These are phyloP conservation scores for Tupiocoris notatus DNA, from an alignment of 2,888 invertebrate species.

Conservation along the genomic window DNA sequence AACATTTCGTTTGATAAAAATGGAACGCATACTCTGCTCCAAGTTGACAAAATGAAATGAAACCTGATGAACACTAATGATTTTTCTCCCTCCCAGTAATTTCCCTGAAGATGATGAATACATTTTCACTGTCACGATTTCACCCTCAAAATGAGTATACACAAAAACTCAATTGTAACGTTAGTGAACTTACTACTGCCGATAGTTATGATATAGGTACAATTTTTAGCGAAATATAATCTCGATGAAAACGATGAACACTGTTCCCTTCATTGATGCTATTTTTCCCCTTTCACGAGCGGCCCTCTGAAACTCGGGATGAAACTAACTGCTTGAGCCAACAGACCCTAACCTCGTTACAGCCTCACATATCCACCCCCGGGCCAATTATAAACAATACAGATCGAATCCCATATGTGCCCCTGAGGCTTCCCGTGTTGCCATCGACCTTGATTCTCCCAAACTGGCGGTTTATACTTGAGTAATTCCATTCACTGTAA, in stretches of 20 bases:
- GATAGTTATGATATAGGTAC: not conserved
- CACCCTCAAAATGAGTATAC: too few species aligned
- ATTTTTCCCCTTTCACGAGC: not conserved
- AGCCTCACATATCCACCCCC: conserved; percentile 37
- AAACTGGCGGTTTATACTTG: not conserved
- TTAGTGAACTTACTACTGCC: too few species aligned
- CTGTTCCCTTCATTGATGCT: not conserved
- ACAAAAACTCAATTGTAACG: too few species aligned
- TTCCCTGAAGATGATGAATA: too few species aligned
- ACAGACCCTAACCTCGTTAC: conserved; percentile 38
- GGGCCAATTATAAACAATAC: conserved; percentile 40
- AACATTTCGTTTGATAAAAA: too few species aligned
- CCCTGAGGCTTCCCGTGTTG: conserved; percentile 9
- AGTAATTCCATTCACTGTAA: not conserved
- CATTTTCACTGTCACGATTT: too few species aligned
- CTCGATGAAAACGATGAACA: not conserved
- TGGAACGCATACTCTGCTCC: too few species aligned
- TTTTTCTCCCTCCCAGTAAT: too few species aligned
- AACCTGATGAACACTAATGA: too few species aligned
- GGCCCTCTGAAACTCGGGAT: not conserved
- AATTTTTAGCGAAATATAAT: not conserved
- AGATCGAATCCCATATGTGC: conserved; percentile 33
- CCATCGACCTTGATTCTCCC: conserved; percentile 1
- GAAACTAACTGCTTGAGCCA: conserved; percentile 38
- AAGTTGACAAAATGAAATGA: too few species aligned